These are phyloP conservation scores for Nestor notabilis DNA, from an alignment of 2,113 vertebrate species.

Conservation along the genomic window DNA sequence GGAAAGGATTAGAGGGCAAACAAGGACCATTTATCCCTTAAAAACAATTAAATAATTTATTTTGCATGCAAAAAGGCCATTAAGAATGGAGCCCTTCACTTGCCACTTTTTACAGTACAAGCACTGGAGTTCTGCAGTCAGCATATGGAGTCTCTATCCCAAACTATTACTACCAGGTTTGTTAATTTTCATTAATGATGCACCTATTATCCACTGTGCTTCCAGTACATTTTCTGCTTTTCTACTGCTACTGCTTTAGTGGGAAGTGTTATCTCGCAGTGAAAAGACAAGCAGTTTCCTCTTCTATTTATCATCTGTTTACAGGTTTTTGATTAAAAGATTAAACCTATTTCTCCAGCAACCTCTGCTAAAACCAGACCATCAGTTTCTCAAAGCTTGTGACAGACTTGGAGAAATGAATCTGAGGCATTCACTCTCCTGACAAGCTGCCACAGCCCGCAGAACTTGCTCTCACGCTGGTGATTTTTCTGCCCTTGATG, in stretches of 20 bases:
- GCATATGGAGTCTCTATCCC: background rate
- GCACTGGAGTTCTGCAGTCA: background rate
- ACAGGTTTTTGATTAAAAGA: background rate
- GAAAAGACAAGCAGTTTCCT: background rate
- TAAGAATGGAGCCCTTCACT: background rate
- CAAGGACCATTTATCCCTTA: background rate
- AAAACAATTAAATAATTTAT: slow-evolving; percentile 25
- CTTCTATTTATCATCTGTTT: background rate
- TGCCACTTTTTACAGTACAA: background rate
- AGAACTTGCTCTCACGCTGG: slow-evolving; percentile 30
- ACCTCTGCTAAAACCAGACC: slow-evolving; percentile 39
- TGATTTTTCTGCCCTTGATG: slow-evolving; percentile 61
- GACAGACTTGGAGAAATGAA: slow-evolving; percentile 46
- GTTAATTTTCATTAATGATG: background rate
- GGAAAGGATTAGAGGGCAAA: background rate
- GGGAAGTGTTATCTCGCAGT: background rate
- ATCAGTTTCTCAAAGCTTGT: slow-evolving; percentile 37
- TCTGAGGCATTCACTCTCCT: slow-evolving; percentile 36
- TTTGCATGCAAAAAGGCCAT: background rate
- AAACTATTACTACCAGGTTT: background rate
- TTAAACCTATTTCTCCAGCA: background rate
- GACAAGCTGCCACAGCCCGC: slow-evolving; percentile 56
- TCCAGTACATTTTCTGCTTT: background rate
- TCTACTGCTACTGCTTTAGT: background rate
- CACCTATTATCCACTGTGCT: background rate